A percentile compares a stretch with the other conserved stretches of the same genome.
These are phyloP conservation scores for Geotrupes spiniger DNA, from an alignment of 2,888 invertebrate genomes.

Conservation along the genomic window DNA sequence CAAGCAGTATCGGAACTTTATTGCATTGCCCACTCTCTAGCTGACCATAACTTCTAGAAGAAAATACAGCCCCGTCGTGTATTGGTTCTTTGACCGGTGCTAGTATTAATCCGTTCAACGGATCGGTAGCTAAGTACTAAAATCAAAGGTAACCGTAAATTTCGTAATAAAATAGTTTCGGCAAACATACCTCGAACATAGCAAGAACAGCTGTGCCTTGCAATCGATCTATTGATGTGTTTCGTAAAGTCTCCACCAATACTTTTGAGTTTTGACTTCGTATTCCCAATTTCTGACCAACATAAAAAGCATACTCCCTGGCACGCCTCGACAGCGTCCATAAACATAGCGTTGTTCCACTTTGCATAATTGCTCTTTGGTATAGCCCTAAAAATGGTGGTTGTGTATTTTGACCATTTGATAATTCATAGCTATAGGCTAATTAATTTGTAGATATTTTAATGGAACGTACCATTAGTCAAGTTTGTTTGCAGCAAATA, in stretches of 20 bases:
- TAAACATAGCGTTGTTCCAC: slow-evolving; percentile 15
- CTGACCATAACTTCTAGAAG: slow-evolving; percentile 30
- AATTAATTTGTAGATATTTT: background rate
- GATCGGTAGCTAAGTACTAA: slow-evolving; percentile 10
- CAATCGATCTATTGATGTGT: slow-evolving; percentile 18
- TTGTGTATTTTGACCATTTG: too few relatives aligned
- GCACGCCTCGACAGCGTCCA: slow-evolving; percentile 24
- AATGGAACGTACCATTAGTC: background rate
- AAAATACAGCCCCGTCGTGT: slow-evolving; percentile 36
- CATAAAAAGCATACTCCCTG: slow-evolving; percentile 22
- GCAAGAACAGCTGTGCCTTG: slow-evolving; percentile 1
- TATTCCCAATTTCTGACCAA: slow-evolving; percentile 21
- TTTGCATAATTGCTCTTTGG: slow-evolving; percentile 16
- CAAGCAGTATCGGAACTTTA: slow-evolving; percentile 30
- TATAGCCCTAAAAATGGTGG: slow-evolving; percentile 14
- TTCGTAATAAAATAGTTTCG: background rate
- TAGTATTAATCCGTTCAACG: slow-evolving; percentile 34
- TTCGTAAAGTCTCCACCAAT: slow-evolving; percentile 27
- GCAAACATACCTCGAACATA: slow-evolving; percentile 4
- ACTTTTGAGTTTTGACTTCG: slow-evolving; percentile 11
- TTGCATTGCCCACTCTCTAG: slow-evolving; percentile 24
- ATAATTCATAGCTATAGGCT: too few relatives aligned
- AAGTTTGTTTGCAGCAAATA: background rate
- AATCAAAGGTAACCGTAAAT: too few relatives aligned
- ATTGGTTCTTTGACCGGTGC: slow-evolving; percentile 37